These are phyloP conservation scores for Lordiphosa mommai DNA, from an alignment of 1,140 invertebrate genomes.

Conservation along the genomic window DNA sequence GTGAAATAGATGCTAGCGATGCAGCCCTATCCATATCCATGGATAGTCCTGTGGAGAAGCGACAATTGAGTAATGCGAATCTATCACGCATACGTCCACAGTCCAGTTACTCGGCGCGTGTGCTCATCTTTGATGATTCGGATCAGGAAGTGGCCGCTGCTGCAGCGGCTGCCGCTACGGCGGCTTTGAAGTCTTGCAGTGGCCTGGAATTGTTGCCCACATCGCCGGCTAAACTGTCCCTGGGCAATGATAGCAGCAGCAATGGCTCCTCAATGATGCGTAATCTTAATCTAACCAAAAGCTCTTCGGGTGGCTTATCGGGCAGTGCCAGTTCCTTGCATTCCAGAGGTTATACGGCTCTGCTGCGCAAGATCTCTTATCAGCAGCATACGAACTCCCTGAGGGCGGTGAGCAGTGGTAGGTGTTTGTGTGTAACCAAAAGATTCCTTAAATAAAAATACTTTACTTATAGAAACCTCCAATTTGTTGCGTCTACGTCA, in stretches of 20 bases:
- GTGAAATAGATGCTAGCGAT: constrained; percentile 48
- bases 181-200: constrained; percentile 29
- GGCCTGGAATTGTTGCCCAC: constrained; percentile 60
- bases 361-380: constrained; percentile 72
- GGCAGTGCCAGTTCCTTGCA: constrained; percentile 66
- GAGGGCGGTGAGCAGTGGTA: constrained; percentile 63
- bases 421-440: constrained; percentile 1
- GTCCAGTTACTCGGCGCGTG: constrained; percentile 73
- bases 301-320: constrained; percentile 66
- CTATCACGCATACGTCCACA: constrained; percentile 67
- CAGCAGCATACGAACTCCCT: constrained; percentile 76
- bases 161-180: constrained; percentile 15
- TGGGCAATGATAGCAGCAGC: constrained; percentile 42
- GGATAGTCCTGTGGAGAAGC: constrained; percentile 65
- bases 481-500: constrained; percentile 93
- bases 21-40: constrained; percentile 39
- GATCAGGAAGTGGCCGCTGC: constrained; percentile 61
- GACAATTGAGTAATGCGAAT: constrained; percentile 61
- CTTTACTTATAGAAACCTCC: constrained; percentile 79
- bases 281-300: constrained; percentile 73
- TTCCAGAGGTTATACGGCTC: constrained; percentile 59
- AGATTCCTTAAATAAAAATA: neutral
- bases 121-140: constrained; percentile 72
- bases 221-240: constrained; percentile 59
- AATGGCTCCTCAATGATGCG: constrained; percentile 58